These are phyloP conservation scores for Antigone vipio DNA, from an alignment of 2,113 vertebrate species.

Conservation along the genomic window DNA sequence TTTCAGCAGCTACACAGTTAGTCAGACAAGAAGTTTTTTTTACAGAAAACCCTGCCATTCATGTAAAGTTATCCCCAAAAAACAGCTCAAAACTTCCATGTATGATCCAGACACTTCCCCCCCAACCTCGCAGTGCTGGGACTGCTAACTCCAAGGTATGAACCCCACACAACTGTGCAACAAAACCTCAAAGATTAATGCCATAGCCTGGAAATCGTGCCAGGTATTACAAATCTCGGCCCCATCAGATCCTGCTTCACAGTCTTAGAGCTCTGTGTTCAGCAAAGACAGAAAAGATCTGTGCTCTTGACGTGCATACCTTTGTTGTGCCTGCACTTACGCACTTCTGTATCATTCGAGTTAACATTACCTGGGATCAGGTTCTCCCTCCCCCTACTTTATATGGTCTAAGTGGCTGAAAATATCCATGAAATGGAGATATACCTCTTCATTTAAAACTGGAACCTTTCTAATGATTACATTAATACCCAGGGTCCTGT, in stretches of 20 bases:
- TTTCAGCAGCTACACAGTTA: not conserved
- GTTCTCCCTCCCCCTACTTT: not conserved
- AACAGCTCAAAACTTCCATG: not conserved
- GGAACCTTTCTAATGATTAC: slow-evolving; percentile 72
- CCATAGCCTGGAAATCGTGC: not conserved
- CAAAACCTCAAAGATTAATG: not conserved
- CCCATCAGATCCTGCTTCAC: not conserved
- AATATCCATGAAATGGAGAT: slow-evolving; percentile 47
- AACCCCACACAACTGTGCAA: not conserved
- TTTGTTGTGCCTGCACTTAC: not conserved
- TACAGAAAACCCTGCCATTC: not conserved
- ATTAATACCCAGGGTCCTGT: slow-evolving; percentile 68
- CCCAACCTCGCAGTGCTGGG: fast-evolving
- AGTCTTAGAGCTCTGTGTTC: not conserved
- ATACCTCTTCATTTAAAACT: slow-evolving; percentile 70
- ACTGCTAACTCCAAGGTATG: not conserved
- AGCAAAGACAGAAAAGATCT: not conserved
- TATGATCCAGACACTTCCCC: not conserved
- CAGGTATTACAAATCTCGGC: not conserved
- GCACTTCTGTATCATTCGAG: not conserved
- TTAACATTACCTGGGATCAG: not conserved
- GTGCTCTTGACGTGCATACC: not conserved
- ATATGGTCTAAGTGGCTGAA: slow-evolving; percentile 41
- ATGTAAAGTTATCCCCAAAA: not conserved
- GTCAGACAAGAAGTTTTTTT: not conserved